Conservation (phyloP, 2,797 vertebrate species). For the Podarcis lilfordi region DNA sequence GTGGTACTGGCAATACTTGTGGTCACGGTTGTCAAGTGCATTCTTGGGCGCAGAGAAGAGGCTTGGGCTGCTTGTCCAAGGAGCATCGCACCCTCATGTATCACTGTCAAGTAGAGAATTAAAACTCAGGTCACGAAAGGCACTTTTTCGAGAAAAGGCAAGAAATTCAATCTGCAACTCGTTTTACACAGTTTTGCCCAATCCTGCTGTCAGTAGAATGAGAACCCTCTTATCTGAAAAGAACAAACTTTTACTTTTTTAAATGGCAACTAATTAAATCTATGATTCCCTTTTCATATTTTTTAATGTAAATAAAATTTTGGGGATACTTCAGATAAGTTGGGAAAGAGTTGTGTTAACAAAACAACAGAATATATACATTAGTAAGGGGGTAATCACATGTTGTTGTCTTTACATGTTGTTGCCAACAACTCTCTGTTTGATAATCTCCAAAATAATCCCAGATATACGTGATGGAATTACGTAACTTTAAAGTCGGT, state of each 20-base stretch:
- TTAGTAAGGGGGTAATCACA: no score
- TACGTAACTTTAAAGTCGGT: neutral
- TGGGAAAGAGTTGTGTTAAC: neutral
- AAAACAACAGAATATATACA: no score
- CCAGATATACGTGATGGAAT: neutral
- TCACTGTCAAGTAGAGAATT: conserved; percentile 42
- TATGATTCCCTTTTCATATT: neutral
- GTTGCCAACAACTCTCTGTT: neutral
- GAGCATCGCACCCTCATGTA: neutral
- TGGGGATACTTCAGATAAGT: neutral
- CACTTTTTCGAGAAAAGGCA: conserved; percentile 14
- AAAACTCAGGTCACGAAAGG: neutral
- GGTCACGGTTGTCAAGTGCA: conserved; percentile 2
- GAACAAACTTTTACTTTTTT: neutral
- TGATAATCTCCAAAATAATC: neutral
- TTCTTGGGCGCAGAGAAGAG: neutral
- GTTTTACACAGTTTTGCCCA: conserved; percentile 4
- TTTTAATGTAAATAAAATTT: neutral
- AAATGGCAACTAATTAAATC: neutral
- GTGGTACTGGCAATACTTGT: neutral
- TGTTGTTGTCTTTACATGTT: no score
- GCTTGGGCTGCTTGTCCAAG: conserved; percentile 14
- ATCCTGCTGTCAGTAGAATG: conserved; percentile 12
- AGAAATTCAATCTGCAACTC: neutral
- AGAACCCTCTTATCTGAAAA: neutral